phyloP scores from a whole-genome alignment of 2,113 vertebrate genomes.

The Todiramphus chloris region DNA sequence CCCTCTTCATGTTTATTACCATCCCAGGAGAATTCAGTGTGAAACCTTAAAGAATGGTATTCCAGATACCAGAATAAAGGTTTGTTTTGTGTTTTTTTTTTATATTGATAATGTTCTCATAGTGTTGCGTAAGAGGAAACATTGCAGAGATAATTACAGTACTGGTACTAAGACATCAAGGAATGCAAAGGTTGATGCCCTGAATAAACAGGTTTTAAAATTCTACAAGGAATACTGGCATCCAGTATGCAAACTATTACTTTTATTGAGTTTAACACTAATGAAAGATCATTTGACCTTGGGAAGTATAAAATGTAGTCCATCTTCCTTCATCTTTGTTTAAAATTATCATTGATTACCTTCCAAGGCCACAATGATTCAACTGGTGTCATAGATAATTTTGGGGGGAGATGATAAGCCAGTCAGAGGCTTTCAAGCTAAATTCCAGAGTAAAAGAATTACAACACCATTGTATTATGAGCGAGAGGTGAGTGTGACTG shows the following conservation, averaged over 20 bases:
- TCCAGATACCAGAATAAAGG: background rate
- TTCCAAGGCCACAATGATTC: background rate
- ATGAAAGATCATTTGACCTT: background rate
- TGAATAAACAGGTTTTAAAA: background rate
- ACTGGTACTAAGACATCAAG: background rate
- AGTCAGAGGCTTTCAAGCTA: background rate
- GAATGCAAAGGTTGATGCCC: background rate
- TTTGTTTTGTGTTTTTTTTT: background rate
- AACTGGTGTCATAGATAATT: background rate
- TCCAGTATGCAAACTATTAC: background rate
- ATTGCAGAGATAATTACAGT: background rate
- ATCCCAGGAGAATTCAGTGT: background rate
- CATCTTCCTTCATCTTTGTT: background rate
- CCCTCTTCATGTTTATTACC: background rate
- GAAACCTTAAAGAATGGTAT: background rate
- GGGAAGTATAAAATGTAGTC: background rate
- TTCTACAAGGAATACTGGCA: background rate
- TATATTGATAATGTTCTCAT: background rate
- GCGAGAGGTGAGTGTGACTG: background rate
- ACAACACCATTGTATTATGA: background rate
- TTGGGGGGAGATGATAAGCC: background rate
- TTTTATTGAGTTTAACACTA: background rate
- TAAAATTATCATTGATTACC: background rate
- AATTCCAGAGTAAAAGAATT: background rate
- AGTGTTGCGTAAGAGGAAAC: background rate